phyloP scores from a whole-genome alignment of 2,888 invertebrate genomes.

The Beris morrisii region DNA sequence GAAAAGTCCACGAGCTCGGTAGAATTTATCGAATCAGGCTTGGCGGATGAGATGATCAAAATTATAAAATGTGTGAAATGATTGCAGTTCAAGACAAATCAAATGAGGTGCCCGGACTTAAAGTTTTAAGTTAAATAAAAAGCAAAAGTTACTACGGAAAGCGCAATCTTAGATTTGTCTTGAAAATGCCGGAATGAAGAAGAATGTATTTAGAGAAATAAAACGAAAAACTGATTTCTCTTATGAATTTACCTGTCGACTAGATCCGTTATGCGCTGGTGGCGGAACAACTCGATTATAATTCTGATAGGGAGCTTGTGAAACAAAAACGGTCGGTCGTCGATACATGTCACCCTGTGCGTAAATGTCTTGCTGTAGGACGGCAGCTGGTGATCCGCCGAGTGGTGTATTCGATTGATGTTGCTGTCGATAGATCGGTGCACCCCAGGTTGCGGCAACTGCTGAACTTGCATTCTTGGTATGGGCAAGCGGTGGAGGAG shows the following conservation, averaged over 20 bases:
- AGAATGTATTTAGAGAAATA: too few species aligned
- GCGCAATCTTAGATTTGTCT: too few species aligned
- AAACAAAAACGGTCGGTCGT: constrained; percentile 70
- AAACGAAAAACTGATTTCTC: not conserved
- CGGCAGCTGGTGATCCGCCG: constrained; percentile 53
- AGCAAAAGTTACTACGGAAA: too few species aligned
- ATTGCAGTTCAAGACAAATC: too few species aligned
- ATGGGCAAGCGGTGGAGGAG: constrained; percentile 55
- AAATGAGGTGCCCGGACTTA: too few species aligned
- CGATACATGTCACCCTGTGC: constrained; percentile 64
- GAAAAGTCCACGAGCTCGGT: too few species aligned
- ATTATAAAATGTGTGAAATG: too few species aligned
- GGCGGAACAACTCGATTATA: constrained; percentile 56
- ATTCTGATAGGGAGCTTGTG: constrained; percentile 57
- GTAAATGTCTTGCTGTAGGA: constrained; percentile 55
- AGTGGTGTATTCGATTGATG: constrained; percentile 60
- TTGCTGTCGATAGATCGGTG: constrained; percentile 53
- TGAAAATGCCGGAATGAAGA: too few species aligned
- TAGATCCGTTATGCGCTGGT: constrained; percentile 56
- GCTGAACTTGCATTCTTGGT: constrained; percentile 53
- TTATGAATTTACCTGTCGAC: constrained; percentile 51
- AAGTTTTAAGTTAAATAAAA: too few species aligned
- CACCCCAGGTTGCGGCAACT: constrained; percentile 48
- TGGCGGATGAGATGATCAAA: too few species aligned
- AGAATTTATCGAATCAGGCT: too few species aligned